phyloP scores from a whole-genome alignment of 2,888 invertebrate species.

The Chrysodeixis includens region DNA sequence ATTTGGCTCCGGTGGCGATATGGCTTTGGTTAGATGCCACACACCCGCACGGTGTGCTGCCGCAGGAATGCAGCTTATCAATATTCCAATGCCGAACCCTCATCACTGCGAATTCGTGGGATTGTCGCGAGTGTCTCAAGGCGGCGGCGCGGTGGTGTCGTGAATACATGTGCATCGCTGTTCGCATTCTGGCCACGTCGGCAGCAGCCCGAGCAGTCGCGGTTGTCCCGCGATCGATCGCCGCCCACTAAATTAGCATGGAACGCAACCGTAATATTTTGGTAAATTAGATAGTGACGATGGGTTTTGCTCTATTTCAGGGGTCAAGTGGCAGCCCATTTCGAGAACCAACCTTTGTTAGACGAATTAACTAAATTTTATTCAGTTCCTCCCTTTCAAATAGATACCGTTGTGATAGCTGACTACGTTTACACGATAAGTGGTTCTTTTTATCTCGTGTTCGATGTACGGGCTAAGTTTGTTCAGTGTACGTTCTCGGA shows the following conservation, averaged over 20 bases:
- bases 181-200: constrained; percentile 34
- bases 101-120: constrained; percentile 43
- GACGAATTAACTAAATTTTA: neutral
- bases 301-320: neutral
- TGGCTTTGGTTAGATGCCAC: too few species aligned
- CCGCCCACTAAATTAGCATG: neutral
- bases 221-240: constrained; percentile 12
- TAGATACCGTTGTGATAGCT: neutral
- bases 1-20: neutral
- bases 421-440: neutral
- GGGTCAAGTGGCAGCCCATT: neutral
- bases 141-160: constrained; percentile 24
- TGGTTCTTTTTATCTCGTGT: neutral
- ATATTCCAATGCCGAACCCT: constrained; percentile 47
- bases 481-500: neutral
- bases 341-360: neutral
- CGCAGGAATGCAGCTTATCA: constrained; percentile 45
- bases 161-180: constrained; percentile 30
- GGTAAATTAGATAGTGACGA: neutral
- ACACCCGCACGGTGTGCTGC: neutral
- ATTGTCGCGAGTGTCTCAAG: constrained; percentile 11
- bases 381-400: neutral
- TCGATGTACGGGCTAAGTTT: neutral
- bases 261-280: constrained; percentile 7
- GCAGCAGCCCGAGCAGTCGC: neutral